These are phyloP conservation scores for Trisateles emortualis DNA, from an alignment of 2,888 invertebrate genomes.

Conservation along the genomic window DNA sequence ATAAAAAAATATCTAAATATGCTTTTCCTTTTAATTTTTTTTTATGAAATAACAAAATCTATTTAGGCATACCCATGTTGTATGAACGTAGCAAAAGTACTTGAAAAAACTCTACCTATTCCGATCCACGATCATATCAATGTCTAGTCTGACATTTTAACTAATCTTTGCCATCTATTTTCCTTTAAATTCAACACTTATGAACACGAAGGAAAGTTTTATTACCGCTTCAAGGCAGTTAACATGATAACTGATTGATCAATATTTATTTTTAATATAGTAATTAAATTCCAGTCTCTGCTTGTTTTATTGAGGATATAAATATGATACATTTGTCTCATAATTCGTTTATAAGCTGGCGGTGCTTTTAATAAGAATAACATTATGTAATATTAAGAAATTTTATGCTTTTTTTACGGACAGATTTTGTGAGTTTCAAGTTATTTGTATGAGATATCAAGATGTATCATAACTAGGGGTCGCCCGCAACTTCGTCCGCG, in stretches of 20 bases:
- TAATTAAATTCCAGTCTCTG: constrained; percentile 31
- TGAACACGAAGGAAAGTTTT: constrained; percentile 32
- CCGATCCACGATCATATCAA: too few relatives aligned
- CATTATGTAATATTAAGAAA: constrained; percentile 8
- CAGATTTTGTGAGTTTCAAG: too few relatives aligned
- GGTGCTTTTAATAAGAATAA: constrained; percentile 17
- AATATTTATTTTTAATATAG: constrained; percentile 39
- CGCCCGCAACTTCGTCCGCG: too few relatives aligned
- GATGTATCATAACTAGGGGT: too few relatives aligned
- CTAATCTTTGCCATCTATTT: constrained; percentile 27
- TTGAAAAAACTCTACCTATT: too few relatives aligned
- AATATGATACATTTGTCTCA: constrained; percentile 35
- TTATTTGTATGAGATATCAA: too few relatives aligned
- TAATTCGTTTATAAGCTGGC: constrained; percentile 29
- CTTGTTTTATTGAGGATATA: constrained; percentile 29
- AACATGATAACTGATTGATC: constrained; percentile 36
- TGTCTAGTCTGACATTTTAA: neutral
- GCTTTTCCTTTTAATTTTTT: too few relatives aligned
- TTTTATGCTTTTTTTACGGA: too few relatives aligned
- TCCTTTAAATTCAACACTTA: constrained; percentile 31
- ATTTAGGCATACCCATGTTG: too few relatives aligned
- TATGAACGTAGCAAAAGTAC: too few relatives aligned
- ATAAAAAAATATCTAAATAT: too few relatives aligned
- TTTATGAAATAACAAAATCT: too few relatives aligned
- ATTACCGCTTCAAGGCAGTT: constrained; percentile 40